Base-by-base conservation (phyloP, 2,888 invertebrate species). In the Archaeoteleia sp. region DNA sequence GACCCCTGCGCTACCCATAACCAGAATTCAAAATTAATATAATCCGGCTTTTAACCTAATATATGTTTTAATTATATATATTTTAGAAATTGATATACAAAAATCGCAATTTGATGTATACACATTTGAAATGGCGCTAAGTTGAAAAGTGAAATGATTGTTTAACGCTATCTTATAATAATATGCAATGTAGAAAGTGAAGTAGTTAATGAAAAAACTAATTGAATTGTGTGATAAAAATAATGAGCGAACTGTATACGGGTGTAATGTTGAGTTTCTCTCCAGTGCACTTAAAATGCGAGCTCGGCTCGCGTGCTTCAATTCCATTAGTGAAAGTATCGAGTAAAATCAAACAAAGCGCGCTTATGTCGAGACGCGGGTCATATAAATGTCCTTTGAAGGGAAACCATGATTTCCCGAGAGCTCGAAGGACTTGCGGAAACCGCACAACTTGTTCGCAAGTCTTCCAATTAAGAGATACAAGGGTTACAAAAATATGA, bases 261-360 rank as follows among this genome's bases (percentile, higher is more conserved):
- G 37, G 7, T 17, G 1, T 10, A 8, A 14, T 14, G 51, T 15
- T 23, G 20, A 8, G 42, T 49, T 42, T 58, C 42, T 32, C 13
- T 13, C 32, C 32, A 14, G 15, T 10, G 43, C 54, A 29, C 37
- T n/a, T 15, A 23, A 43, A 25, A 15, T 32, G 51, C 27, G 29
- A 25, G 29, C 8, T 30, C 30, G 20, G n/a, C 25, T 45, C 45
- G 55, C 55, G 40, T 61, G 61, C 39, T 43, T 49, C 46, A 27
- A 61, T 61, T 53, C 53, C 46, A 53, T 53, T 46, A 61, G 61
- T 51, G 61, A 61, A 61, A 61, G 61, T 61, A 61, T 61, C 39
- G 45, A 61, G 32, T 53, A 9, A 37, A 46, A 25, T 46, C 39
- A 37, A 55, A 55, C 57, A 32, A 57, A 20, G 37, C n/a, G 6